A percentile compares a stretch with the other conserved stretches of the same genome.
phyloP scores from a whole-genome alignment of 2,888 invertebrate genomes.

The Trachelus tabidus region DNA sequence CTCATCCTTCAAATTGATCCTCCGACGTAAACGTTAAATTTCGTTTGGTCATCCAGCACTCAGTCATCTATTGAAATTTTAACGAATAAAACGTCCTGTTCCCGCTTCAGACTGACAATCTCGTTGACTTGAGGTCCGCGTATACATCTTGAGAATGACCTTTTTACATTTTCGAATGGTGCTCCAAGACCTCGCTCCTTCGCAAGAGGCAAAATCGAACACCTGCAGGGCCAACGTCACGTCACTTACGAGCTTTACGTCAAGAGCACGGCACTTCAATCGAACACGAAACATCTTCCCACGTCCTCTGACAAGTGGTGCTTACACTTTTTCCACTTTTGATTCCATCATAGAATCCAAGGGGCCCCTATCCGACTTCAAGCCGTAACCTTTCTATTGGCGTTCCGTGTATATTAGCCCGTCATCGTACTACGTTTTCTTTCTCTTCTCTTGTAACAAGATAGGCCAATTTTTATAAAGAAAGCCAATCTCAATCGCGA shows the following conservation, averaged over 20 bases:
- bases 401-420: background rate
- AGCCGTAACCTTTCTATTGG: background rate
- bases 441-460: background rate
- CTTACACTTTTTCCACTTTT: background rate
- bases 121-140: background rate
- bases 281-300: background rate
- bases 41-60: background rate
- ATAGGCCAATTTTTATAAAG: background rate
- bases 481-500: background rate
- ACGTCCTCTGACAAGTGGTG: background rate
- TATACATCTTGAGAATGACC: background rate
- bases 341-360: background rate
- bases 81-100: background rate
- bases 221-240: no score
- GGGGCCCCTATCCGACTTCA: background rate
- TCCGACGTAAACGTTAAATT: background rate
- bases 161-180: background rate
- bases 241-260: background rate
- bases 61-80: background rate
- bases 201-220: background rate
- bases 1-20: background rate
- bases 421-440: background rate
- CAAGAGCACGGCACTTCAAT: background rate
- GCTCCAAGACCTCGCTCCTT: background rate
- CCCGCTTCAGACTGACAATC: background rate